phyloP scores from a whole-genome alignment of 2,888 invertebrate species.

The Amiota minor region DNA sequence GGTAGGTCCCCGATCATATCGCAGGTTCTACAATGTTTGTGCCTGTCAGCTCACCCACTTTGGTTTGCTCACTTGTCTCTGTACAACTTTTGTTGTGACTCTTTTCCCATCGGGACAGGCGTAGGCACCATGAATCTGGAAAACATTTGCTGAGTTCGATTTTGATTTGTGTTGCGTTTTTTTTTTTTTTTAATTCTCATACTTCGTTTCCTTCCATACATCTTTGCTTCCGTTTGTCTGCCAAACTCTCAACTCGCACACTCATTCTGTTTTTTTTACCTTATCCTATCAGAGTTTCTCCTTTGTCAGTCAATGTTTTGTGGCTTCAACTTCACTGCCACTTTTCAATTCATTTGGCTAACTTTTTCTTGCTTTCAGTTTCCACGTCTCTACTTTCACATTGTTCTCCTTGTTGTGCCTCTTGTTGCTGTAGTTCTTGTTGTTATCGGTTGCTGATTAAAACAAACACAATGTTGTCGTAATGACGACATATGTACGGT shows the following conservation, averaged over 20 bases:
- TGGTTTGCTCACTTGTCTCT: too few species aligned
- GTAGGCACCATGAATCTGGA: too few species aligned
- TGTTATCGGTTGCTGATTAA: conserved; percentile 55
- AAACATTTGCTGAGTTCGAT: neutral
- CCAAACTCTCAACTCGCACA: neutral
- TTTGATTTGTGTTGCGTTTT: conserved; percentile 3
- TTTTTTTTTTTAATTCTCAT: neutral
- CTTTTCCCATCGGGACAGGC: neutral
- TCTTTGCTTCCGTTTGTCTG: neutral
- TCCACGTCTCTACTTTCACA: neutral
- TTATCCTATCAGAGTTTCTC: neutral
- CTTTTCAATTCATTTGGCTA: neutral
- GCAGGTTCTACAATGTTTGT: too few species aligned
- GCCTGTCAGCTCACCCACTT: too few species aligned
- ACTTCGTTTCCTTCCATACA: neutral
- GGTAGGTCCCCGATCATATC: too few species aligned
- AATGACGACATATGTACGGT: conserved; percentile 63
- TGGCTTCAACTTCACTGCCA: too few species aligned
- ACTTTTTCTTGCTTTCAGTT: neutral
- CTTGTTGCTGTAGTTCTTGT: neutral
- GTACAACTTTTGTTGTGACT: conserved; percentile 15
- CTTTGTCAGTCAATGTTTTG: neutral
- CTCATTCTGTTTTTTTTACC: neutral
- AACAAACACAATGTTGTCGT: conserved; percentile 65
- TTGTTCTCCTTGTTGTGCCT: neutral